Base-by-base conservation (phyloP, 2,797 vertebrate species). In the Salmo trutta region DNA sequence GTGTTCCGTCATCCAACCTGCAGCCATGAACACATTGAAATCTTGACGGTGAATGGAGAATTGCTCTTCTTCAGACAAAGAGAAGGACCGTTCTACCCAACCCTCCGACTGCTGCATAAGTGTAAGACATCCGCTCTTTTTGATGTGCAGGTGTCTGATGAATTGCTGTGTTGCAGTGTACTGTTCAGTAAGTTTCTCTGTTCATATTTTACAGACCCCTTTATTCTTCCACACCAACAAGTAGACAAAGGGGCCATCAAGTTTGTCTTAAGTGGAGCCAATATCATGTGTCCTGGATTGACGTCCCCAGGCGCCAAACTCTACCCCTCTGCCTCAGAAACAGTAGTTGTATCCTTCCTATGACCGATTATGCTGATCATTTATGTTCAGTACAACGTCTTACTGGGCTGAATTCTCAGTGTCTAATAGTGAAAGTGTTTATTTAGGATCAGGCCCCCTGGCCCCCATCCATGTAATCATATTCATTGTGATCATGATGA, bases 21-120 rank as follows among this genome's bases (percentile, higher is more conserved):
- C 91, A 99, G 98, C 93, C 97, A 99, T 88, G 97, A 99, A 92
- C 98, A 99, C 91, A 97, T 98, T 95, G 98, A 99, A 94, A 98
- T 99, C 87, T 94, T 99, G 91, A 98, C 97, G 71, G 98, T 99
- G 89, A 99, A 99, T 75, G 98, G 98, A 85, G 97, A 99, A 80
- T 93, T 99, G 90, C 96, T 99, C 74, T 99, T 99, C 95, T 99
- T 99, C 94, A 97, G 97, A 92, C 98, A 99, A 90, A 96, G 98
- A 93, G 98, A 99, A 90, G 97, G 98, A 74, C 94, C 95, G 21
- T 99, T 99, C 91, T 99, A 97, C 89, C 98, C 97, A 0, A 99
- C 98, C 0, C 94, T 99, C 84, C 95, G 98, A 91, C 92, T 99
- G 89, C 92, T 99, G 91, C 97, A 99, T 91, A 99, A 98, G 95